Percentiles rank a stretch among this genome's conserved stretches.
Evolutionary conservation across 2,888 invertebrate genomes (phyloP).

Genomic region (Drosophila siamana): DNA sequence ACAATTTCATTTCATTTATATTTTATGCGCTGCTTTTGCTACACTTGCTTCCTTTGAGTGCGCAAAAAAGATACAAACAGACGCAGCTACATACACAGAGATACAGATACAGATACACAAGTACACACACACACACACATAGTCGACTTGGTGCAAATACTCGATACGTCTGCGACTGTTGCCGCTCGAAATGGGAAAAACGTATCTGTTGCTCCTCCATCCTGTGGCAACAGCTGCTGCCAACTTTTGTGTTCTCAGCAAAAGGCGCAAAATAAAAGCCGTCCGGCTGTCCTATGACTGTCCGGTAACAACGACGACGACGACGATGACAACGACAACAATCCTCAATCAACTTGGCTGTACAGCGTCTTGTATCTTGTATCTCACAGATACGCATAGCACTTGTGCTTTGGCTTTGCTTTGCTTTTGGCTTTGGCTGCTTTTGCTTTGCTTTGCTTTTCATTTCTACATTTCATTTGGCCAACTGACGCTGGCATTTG

Average conservation of each 20-base stretch:
- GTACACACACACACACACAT: slow-evolving; percentile 13
- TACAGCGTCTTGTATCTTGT: slow-evolving; percentile 50
- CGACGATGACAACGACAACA: slow-evolving; percentile 39
- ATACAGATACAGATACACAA: slow-evolving; percentile 22
- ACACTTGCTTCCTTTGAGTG: slow-evolving; percentile 49
- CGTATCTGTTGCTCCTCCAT: slow-evolving; percentile 74
- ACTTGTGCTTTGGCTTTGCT: slow-evolving; percentile 56
- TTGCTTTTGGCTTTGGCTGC: slow-evolving; percentile 27
- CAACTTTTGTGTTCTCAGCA: slow-evolving; percentile 55
- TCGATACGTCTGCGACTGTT: slow-evolving; percentile 32
- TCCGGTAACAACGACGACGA: slow-evolving; percentile 18
- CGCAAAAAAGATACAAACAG: slow-evolving; percentile 39
- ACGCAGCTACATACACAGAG: slow-evolving; percentile 17
- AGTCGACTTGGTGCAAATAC: background rate
- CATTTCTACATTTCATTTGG: slow-evolving; percentile 39
- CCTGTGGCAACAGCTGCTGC: slow-evolving; percentile 70
- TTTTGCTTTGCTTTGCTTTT: slow-evolving; percentile 28
- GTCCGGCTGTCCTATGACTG: slow-evolving; percentile 27
- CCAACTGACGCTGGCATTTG: slow-evolving; percentile 17
- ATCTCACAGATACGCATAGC: slow-evolving; percentile 64
- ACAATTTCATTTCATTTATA: slow-evolving; percentile 64
- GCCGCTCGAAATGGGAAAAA: slow-evolving; percentile 56
- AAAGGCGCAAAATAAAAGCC: slow-evolving; percentile 65
- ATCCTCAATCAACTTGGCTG: slow-evolving; percentile 68
- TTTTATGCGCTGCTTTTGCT: slow-evolving; percentile 55